A percentile compares a stretch with the other conserved stretches of the same genome.
Evolutionary conservation across 2,113 vertebrate genomes (phyloP).

Genomic region (Alligator sinensis): DNA sequence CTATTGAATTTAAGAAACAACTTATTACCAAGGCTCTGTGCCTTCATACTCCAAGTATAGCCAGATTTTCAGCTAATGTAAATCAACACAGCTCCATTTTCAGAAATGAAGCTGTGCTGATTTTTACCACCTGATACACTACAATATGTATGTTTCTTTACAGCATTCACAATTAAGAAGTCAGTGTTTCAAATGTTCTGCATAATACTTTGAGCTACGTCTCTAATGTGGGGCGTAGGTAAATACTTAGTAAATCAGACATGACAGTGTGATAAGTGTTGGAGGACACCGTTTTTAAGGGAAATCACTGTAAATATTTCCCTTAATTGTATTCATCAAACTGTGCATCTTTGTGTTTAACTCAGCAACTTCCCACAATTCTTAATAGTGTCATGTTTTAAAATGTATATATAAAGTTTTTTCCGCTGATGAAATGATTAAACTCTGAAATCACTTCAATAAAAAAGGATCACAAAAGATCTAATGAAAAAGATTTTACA

Average conservation of each 20-base stretch:
- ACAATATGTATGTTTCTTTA: not conserved
- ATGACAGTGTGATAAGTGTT: not conserved
- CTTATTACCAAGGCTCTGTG: not conserved
- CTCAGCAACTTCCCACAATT: not conserved
- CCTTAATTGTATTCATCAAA: not conserved
- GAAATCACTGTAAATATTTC: not conserved
- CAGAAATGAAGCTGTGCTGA: not conserved
- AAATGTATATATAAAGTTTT: not conserved
- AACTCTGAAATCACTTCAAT: not conserved
- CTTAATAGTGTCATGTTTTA: not conserved
- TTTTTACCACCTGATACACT: not conserved
- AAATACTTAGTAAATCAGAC: not conserved
- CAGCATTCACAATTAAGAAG: not conserved
- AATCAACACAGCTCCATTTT: not conserved
- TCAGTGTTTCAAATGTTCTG: not conserved
- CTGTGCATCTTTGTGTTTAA: not conserved
- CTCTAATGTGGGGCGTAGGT: not conserved
- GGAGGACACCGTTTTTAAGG: not conserved
- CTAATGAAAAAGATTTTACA: not conserved
- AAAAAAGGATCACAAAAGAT: not conserved
- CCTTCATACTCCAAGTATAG: not conserved
- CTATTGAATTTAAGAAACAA: too few relatives aligned
- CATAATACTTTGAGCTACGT: too few relatives aligned
- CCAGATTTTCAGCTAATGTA: not conserved
- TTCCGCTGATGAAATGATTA: not conserved